Percentiles rank a stretch among this genome's conserved stretches.
Evolutionary conservation across 2,797 vertebrate species (phyloP).

Genomic region (Premnoplex brunnescens): DNA sequence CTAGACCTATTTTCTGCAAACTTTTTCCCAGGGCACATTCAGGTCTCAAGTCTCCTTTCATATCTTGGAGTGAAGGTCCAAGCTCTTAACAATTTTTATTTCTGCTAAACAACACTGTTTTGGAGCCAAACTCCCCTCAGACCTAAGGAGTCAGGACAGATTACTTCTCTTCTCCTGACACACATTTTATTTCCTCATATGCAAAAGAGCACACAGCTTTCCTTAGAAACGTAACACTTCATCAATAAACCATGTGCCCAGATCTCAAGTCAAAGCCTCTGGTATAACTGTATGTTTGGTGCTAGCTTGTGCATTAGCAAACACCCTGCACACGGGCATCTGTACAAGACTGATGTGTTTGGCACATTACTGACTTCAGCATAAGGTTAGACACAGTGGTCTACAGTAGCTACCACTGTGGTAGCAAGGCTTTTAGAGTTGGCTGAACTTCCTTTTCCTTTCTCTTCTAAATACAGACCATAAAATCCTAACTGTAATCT

Average conservation of each 20-base stretch:
- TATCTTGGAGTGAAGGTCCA: background rate
- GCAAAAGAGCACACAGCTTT: background rate
- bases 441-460: background rate
- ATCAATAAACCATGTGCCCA: background rate
- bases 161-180: background rate
- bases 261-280: background rate
- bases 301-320: background rate
- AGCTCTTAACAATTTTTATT: background rate
- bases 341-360: background rate
- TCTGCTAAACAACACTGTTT: background rate
- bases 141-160: background rate
- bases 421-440: background rate
- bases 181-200: background rate
- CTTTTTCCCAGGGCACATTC: background rate
- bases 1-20: background rate
- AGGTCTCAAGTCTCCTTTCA: background rate
- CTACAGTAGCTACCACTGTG: too few relatives aligned
- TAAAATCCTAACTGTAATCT: background rate
- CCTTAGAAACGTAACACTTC: background rate
- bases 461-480: background rate
- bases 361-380: background rate
- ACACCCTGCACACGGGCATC: accelerated
- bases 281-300: too few relatives aligned
- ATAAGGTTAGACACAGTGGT: background rate
- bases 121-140: background rate